Evolutionary conservation across 2,888 invertebrate species (phyloP).

Genomic region (Panzeria rudis): DNA sequence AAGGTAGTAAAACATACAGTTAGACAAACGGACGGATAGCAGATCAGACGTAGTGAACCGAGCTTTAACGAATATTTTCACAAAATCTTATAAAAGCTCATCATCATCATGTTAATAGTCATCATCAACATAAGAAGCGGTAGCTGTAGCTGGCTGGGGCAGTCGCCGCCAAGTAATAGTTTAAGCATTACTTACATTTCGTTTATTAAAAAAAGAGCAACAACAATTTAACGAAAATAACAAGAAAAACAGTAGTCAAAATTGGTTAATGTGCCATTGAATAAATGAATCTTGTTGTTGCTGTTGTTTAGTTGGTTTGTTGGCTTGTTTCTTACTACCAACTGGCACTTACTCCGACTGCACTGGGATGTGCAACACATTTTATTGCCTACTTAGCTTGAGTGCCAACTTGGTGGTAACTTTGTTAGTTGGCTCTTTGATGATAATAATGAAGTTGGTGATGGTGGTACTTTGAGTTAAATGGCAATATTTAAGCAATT

Average conservation of each 20-base stretch:
- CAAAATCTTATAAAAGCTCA: conserved; percentile 49
- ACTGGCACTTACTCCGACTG: conserved; percentile 7
- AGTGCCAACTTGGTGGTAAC: conserved; percentile 29
- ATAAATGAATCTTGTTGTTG: conserved; percentile 56
- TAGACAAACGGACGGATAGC: conserved; percentile 3
- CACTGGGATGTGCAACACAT: conserved; percentile 40
- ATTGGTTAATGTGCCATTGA: conserved; percentile 71
- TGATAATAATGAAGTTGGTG: conserved; percentile 3
- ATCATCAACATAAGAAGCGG: conserved; percentile 31
- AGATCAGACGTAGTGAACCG: background rate
- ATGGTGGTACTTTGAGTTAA: conserved; percentile 41
- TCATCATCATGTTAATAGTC: conserved; percentile 21
- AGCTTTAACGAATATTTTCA: conserved; percentile 30
- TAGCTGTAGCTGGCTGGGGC: background rate
- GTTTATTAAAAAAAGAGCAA: conserved; percentile 44
- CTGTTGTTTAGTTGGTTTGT: conserved; percentile 29
- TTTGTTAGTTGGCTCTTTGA: conserved; percentile 20
- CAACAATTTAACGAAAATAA: conserved; percentile 43
- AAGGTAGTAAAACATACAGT: conserved; percentile 32
- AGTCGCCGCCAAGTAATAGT: conserved; percentile 40
- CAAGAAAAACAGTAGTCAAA: conserved; percentile 67
- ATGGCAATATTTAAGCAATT: conserved; percentile 44
- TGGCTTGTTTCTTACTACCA: conserved; percentile 26
- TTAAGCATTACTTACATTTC: conserved; percentile 57
- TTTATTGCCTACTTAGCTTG: conserved; percentile 35